Evolutionary conservation across 1,140 invertebrate species (phyloP), one percentile per base, ranked within the genome.

Genomic region (Prorops nasuta): DNA sequence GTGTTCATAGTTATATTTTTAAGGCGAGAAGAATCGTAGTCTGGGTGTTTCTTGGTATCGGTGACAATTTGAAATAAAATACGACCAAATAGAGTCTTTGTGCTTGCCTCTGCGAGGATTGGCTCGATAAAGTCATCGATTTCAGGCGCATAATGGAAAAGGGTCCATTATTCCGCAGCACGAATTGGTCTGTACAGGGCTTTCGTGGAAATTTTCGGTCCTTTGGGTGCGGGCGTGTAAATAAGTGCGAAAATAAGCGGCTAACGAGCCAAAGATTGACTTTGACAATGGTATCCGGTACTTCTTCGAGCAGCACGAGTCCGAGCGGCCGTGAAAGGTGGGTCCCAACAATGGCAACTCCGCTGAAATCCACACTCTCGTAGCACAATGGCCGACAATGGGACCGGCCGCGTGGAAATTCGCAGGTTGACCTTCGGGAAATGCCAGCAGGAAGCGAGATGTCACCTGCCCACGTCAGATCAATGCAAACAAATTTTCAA

Each of bases 191-290:
- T n/a, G n/a, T n/a, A n/a, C n/a, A n/a, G n/a, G n/a, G n/a, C n/a
- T n/a, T n/a, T n/a, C n/a, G n/a, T n/a, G n/a, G n/a, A n/a, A n/a
- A n/a, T n/a, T n/a, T n/a, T n/a, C n/a, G n/a, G n/a, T n/a, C n/a
- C n/a, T n/a, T n/a, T n/a, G n/a, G 19, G 24, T 36, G 38, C 51
- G 49, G 57, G 47, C 53, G 59, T 51, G 56, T 57, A 62, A 64
- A 66, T 65, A 69, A 73, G 71, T 70, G 69, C 67, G 71, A 75
- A 77, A 77, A 77, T 75, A 73, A 72, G 67, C 67, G 66, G 59
- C 73, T 76, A 76, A 77, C 73, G 72, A 77, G 74, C 69, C 69
- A 71, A 77, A 77, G 69, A 77, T 77, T 75, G 73, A 76, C 73
- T 72, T 22, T 52, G 53, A 75, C 71, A 75, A 74, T 74, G 32